Evolutionary conservation across 1,140 invertebrate genomes (phyloP).

Genomic region (Diprion similis): DNA sequence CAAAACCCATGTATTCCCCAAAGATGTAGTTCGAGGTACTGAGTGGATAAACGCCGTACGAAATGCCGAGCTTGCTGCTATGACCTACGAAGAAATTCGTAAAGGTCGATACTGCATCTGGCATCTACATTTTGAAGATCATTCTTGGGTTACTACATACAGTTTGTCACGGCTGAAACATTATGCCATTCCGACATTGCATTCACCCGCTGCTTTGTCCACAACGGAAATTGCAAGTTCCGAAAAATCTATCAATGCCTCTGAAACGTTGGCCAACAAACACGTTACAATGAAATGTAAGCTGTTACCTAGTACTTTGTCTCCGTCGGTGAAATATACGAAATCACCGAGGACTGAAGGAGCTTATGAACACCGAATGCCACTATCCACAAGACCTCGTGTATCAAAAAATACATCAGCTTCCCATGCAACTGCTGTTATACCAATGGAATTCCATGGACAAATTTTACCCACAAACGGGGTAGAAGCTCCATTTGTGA

Average conservation of each 20-base stretch:
- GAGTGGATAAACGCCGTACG: neutral
- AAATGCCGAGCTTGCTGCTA: neutral
- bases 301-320: neutral
- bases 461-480: neutral
- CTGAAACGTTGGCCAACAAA: neutral
- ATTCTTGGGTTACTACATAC: neutral
- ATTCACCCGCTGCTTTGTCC: neutral
- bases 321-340: neutral
- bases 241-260: neutral
- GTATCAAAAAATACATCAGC: neutral
- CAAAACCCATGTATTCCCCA: neutral
- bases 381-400: neutral
- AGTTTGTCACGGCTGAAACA: neutral
- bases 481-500: neutral
- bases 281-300: neutral
- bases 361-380: neutral
- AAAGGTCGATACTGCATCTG: neutral
- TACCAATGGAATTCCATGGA: neutral
- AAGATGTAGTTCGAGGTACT: neutral
- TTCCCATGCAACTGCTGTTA: neutral
- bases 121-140: neutral
- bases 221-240: neutral
- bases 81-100: neutral
- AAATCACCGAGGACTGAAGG: neutral
- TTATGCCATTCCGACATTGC: neutral